Conservation (phyloP, 2,797 vertebrate genomes). For the Helicolenus hilgendorfi region DNA sequence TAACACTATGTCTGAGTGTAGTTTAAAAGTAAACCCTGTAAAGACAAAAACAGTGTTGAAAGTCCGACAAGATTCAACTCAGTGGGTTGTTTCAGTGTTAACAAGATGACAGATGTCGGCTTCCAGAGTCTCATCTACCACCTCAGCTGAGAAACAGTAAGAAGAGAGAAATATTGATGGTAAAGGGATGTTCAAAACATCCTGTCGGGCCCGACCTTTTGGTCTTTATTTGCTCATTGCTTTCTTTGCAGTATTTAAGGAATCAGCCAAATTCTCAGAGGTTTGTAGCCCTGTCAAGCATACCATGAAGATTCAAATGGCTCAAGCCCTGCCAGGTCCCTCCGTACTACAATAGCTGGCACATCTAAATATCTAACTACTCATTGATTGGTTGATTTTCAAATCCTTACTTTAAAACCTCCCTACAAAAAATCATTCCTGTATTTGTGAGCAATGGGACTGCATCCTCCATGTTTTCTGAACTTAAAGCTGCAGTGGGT, state of each 20-base stretch:
- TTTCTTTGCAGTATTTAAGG: neutral
- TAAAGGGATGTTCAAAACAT: neutral
- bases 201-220: neutral
- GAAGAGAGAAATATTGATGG: neutral
- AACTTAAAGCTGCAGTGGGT: too few species aligned
- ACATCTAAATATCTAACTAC: too few species aligned
- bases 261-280: neutral
- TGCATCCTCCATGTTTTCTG: too few species aligned
- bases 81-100: constrained; percentile 22
- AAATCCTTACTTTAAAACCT: too few species aligned
- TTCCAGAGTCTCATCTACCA: constrained; percentile 9
- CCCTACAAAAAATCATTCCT: too few species aligned
- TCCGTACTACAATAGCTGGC: too few species aligned
- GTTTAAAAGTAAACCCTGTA: neutral
- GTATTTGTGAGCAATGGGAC: too few species aligned
- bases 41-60: neutral
- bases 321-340: neutral
- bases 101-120: neutral
- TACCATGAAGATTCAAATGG: neutral
- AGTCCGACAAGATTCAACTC: neutral
- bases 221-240: neutral
- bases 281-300: neutral
- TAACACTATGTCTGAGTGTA: neutral
- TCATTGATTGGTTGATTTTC: too few species aligned
- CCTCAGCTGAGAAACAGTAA: neutral